Evolutionary conservation across 2,797 vertebrate genomes (phyloP), one percentile per base, ranked within the genome.

Genomic region (Poeciliopsis gracilis): DNA sequence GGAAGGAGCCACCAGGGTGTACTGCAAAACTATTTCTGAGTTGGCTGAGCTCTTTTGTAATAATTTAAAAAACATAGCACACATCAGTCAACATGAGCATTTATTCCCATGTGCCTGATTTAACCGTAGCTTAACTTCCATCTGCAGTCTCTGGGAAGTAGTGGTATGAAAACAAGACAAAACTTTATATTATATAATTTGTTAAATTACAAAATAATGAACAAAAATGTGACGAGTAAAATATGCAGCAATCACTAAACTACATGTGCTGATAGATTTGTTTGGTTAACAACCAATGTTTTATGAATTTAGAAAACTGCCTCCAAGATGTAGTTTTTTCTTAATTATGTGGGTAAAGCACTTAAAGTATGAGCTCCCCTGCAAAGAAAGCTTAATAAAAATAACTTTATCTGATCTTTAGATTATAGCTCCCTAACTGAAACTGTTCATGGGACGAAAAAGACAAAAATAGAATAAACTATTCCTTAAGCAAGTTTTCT

Each of bases 91-190:
- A 45, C 23, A 45, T 45, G 23, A 45, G 25, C 41, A 70, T 70
- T 70, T 45, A 69, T 69, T 38, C 67, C 43, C 25, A 28, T 70
- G 67, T 43, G 66, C 38, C 66, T 43, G 25, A 69, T 61, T 61
- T 66, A 66, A 28, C 33, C 18, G 0, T 36, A 11, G 61, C 3
- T 66, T 66, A 18, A 20, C 18, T 66, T 66, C 61, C 16, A 38
- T 66, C 33, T 66, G 33, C 18, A 38, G 18, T 66, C 15, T 20
- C 33, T 66, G 8, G 18, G 8, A 66, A 9, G 61, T 20, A 66
- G 20, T 20, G 33, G 61, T 38, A 36, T 66, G 18, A 63, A 63
- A 33, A 36, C 16, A 20, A 36, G 61, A 9, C 36, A 66, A 23
- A 18, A 38, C 16, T 20, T 38, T 38, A 66, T 36, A 63, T 63